A percentile compares a stretch with the other conserved stretches of the same genome.
Conservation (phyloP, 2,113 vertebrate species). For the Camelus dromedarius region DNA sequence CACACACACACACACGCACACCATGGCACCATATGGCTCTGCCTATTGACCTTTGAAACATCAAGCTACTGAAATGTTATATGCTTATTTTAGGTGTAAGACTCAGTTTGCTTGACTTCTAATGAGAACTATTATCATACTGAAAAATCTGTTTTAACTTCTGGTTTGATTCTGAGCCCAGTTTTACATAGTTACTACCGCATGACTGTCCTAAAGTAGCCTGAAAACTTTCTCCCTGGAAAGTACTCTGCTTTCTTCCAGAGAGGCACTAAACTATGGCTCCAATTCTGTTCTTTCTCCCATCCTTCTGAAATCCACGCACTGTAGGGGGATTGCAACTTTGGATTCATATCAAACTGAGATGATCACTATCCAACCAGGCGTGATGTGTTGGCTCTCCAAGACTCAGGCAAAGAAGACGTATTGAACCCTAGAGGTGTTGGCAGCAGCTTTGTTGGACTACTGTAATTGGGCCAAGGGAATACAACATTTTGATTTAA, state of each 20-base stretch:
- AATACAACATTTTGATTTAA: background rate
- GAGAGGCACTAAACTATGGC: background rate
- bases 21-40: background rate
- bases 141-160: conserved; percentile 25
- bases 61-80: background rate
- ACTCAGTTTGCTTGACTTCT: conserved; percentile 8
- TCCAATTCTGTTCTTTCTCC: background rate
- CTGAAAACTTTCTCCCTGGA: background rate
- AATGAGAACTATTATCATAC: background rate
- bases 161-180: conserved; percentile 20
- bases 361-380: background rate
- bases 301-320: background rate
- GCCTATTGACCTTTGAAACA: conserved; percentile 35
- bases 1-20: background rate
- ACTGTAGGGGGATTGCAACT: background rate
- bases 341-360: background rate
- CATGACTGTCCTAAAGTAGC: background rate
- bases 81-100: background rate
- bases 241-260: background rate
- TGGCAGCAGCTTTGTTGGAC: background rate
- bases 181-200: background rate
- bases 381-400: background rate
- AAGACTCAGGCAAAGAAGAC: background rate
- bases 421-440: background rate
- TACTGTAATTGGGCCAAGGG: background rate